Evolutionary conservation across 1,140 invertebrate genomes (phyloP).

Genomic region (Brachionus rubens): DNA sequence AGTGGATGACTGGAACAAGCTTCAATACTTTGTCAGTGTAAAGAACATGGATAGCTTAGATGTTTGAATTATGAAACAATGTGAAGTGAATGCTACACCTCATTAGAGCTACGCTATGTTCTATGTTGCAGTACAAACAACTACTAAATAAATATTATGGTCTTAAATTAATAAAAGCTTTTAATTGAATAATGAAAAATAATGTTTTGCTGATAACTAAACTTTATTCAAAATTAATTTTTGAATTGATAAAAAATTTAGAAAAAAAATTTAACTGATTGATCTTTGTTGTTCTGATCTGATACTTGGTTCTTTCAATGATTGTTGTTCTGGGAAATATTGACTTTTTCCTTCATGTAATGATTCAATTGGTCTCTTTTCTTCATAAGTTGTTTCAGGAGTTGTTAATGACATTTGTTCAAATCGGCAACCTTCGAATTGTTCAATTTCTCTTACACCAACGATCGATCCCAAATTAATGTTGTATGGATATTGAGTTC

Average conservation of each 20-base stretch:
- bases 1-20: too few species aligned
- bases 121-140: too few species aligned
- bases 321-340: conserved; percentile 28
- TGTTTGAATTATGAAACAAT: too few species aligned
- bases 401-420: conserved; percentile 37
- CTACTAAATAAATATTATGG: too few species aligned
- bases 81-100: too few species aligned
- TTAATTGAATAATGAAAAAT: too few species aligned
- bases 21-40: too few species aligned
- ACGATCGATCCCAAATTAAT: conserved; percentile 16
- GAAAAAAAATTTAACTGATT: conserved; percentile 10
- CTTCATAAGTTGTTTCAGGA: not conserved
- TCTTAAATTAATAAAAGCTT: too few species aligned
- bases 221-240: too few species aligned
- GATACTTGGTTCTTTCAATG: not conserved
- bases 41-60: too few species aligned
- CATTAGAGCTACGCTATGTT: too few species aligned
- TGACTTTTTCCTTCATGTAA: conserved; percentile 12
- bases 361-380: not conserved
- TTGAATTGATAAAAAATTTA: not conserved
- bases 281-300: conserved; percentile 13
- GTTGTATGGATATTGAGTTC: conserved; percentile 34
- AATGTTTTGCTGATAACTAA: too few species aligned
- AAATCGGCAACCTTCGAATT: not conserved
- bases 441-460: conserved; percentile 21